Conservation (phyloP, 2,113 vertebrate genomes). For the Notarius quadriscutis region DNA sequence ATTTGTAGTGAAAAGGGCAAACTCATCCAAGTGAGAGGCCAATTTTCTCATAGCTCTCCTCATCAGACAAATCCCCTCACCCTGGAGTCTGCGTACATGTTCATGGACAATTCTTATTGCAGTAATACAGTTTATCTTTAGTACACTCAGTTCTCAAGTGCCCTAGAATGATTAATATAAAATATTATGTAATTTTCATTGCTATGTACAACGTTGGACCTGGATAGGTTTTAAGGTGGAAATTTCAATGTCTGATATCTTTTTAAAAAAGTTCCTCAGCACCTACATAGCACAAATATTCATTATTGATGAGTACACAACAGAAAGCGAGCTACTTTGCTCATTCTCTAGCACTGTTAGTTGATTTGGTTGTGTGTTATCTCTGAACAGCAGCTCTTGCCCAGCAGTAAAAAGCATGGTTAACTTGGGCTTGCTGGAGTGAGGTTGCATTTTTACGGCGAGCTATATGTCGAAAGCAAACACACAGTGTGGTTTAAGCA, state of each 20-base stretch:
- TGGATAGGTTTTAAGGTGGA: background rate
- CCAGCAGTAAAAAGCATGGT: background rate
- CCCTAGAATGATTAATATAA: background rate
- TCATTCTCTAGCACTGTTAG: background rate
- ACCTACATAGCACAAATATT: background rate
- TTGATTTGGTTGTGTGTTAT: background rate
- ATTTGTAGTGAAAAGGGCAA: constrained; percentile 45
- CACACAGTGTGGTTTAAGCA: background rate
- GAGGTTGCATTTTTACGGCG: background rate
- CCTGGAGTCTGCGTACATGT: background rate
- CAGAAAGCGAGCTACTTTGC: background rate
- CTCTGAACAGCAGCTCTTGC: background rate
- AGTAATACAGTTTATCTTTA: background rate
- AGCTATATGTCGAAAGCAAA: background rate
- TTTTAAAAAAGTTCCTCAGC: background rate
- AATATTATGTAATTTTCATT: background rate
- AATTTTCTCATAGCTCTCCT: constrained; percentile 43
- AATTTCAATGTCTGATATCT: background rate
- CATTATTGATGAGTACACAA: background rate
- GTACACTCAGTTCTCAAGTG: background rate
- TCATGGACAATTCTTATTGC: background rate
- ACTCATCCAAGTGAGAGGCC: constrained; percentile 42
- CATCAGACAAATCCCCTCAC: background rate
- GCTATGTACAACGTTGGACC: background rate
- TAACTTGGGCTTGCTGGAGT: background rate